These are phyloP conservation scores for Temnothorax longispinosus DNA, from an alignment of 1,140 invertebrate species.

Conservation along the genomic window DNA sequence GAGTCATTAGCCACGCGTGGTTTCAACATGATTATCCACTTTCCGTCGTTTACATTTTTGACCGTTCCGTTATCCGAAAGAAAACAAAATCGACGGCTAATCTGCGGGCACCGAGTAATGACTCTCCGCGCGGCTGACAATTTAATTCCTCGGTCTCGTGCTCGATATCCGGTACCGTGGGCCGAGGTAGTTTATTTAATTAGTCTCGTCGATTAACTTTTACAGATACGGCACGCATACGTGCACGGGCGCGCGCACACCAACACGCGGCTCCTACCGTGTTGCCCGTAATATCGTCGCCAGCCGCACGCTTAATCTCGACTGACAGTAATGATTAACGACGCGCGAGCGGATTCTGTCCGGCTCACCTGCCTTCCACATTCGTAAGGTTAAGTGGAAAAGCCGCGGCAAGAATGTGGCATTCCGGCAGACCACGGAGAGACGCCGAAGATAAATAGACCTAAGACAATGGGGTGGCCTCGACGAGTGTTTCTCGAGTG, in stretches of 20 bases:
- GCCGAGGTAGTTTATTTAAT: slow-evolving; percentile 69
- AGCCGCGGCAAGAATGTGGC: slow-evolving; percentile 61
- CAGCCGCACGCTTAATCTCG: slow-evolving; percentile 68
- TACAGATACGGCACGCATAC: slow-evolving; percentile 32
- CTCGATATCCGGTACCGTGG: slow-evolving; percentile 53
- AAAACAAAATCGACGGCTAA: slow-evolving; percentile 37
- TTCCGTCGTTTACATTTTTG: slow-evolving; percentile 56
- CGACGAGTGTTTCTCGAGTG: slow-evolving; percentile 43
- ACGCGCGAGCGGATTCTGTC: slow-evolving; percentile 57
- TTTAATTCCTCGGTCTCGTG: slow-evolving; percentile 65
- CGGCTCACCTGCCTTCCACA: slow-evolving; percentile 67
- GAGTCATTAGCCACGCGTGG: slow-evolving; percentile 50
- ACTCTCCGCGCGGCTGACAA: slow-evolving; percentile 46
- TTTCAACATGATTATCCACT: slow-evolving; percentile 47
- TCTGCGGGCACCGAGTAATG: slow-evolving; percentile 41
- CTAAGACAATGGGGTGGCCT: slow-evolving; percentile 75
- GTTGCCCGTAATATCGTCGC: slow-evolving; percentile 65
- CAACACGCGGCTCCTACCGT: slow-evolving; percentile 54
- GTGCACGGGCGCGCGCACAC: neutral
- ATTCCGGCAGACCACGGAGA: slow-evolving; percentile 49
- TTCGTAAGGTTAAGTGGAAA: slow-evolving; percentile 69
- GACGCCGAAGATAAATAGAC: slow-evolving; percentile 77
- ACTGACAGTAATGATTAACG: slow-evolving; percentile 73
- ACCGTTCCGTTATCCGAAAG: neutral
- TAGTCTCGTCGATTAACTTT: slow-evolving; percentile 69